Base-by-base conservation (phyloP, 2,113 vertebrate species). In the Clupea harengus region DNA sequence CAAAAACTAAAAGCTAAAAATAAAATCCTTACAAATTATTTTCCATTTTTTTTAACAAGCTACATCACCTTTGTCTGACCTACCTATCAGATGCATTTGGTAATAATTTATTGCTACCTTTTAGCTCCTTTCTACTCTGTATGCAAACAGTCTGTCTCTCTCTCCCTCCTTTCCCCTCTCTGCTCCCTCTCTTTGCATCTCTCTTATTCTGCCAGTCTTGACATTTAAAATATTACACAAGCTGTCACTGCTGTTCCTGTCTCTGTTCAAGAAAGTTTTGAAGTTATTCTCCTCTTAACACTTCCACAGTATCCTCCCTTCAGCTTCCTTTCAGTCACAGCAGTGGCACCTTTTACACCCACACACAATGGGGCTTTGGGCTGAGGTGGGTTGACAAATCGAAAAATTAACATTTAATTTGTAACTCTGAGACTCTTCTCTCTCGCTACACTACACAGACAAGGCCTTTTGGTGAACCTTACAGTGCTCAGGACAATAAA, bases 401-500 rank as follows among this genome's bases (percentile, higher is more conserved):
- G 9, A 32, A 28, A 52, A 85, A 86, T 78, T 60, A 86, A 7
- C 81, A 85, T 88, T 85, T 86, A 72, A 86, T 84, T 82, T 75
- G 46, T 81, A 45, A 85, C 78, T 84, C 22, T 18, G 64, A 84
- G 25, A 6, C 64, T 83, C 39, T 67, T 9, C 32, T 13, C 32
- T 13, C 25, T 72, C n/a, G 4, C 6, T 75, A 85, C 46, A 45
- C 45, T 32, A 85, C 60, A 83, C 39, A 39, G 39, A 39, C 39
- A 39, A 39, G 39, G 39, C 45, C 82, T 45, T 15, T 25, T 28
- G 82, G 49, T 88, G 82, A 86, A 72, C 89, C 88, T 90, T 86
- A 90, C 81, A 39, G 44, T 45, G 54, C 52, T 82, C 32, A 82
- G 86, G 11, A 87, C 83, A 88, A 87, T 93, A 92, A 91, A 90